phyloP scores from a whole-genome alignment of 2,888 invertebrate species.

The Rhogogaster chlorosoma region DNA sequence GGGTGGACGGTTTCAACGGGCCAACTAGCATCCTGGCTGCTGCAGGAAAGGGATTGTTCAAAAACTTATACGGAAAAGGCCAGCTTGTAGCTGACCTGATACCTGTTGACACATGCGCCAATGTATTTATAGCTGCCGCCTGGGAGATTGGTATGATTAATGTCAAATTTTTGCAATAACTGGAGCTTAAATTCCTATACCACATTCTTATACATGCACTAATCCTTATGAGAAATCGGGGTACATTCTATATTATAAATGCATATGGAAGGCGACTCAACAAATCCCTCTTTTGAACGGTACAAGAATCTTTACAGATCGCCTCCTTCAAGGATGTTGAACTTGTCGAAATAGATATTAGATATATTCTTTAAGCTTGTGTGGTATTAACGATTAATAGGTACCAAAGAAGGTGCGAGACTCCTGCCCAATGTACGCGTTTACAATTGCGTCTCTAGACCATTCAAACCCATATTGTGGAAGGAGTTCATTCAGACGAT shows the following conservation, averaged over 20 bases:
- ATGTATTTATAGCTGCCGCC: constrained; percentile 89
- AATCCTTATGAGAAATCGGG: too few species aligned
- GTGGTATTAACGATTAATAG: neutral
- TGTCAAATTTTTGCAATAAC: neutral
- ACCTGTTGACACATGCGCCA: constrained; percentile 93
- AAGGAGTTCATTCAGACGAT: neutral
- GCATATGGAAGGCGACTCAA: neutral
- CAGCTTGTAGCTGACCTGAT: constrained; percentile 87
- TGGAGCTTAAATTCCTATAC: too few species aligned
- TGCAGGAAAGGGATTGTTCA: neutral
- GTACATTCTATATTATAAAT: too few species aligned
- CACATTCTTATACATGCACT: too few species aligned
- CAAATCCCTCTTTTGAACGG: neutral
- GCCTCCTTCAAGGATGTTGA: neutral
- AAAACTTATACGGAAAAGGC: neutral
- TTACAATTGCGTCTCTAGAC: neutral
- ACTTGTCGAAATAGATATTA: neutral
- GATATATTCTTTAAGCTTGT: neutral
- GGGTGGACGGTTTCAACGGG: neutral
- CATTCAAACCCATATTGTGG: neutral
- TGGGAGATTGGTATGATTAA: constrained; percentile 81
- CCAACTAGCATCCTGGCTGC: neutral
- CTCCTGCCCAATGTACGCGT: neutral
- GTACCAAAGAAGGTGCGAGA: neutral
- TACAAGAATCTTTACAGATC: neutral